Base-by-base conservation (phyloP, 2,888 invertebrate genomes). In the Rapana venosa region DNA sequence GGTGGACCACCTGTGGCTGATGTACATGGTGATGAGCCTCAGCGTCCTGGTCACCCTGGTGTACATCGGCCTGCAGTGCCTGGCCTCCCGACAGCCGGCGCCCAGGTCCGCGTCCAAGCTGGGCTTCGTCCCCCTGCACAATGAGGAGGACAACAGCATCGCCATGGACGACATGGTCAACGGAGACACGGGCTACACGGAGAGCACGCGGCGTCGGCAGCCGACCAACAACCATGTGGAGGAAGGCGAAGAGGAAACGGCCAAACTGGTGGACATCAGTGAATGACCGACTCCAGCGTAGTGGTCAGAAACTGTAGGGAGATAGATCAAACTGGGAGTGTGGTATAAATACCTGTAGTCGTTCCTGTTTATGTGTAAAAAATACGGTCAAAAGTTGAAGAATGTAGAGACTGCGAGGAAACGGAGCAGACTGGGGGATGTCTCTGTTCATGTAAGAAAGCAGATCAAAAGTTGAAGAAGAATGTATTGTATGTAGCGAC, bases 1-100 rank as follows among this genome's bases (percentile, higher is more conserved):
- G 17, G 92, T 94, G 36, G 92, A 94, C 88, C 95, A 95, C 1
- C 95, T 95, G 93, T 94, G 94, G 83, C 93, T 96, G 15, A 95
- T 96, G 94, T 96, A 96, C 90, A 91, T 95, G 15, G 93, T 95
- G 89, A 90, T 96, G 15, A 94, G 92, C 30, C 89, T 94, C 30
- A 94, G 95, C 74, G 81, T 95, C 0, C 79, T 95, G 15, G 93
- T 94, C 79, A 90, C 94, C 22, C 83, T 95, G 11, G 90, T 96
- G 8, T 96, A 95, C 90, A 91, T 94, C 26, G 89, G 94, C 61
- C 94, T 96, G 93, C 95, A 96, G 92, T 94, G 94, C 87, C 91
- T 96, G 36, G 96, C 96, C 32, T 93, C 87, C n/a, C 91, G 87
- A 6, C 89, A 93, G n/a, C 84, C 85, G 13, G 89, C 87, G 15